phyloP scores from a whole-genome alignment of 1,140 invertebrate genomes.

The Lanistes nyassanus region DNA sequence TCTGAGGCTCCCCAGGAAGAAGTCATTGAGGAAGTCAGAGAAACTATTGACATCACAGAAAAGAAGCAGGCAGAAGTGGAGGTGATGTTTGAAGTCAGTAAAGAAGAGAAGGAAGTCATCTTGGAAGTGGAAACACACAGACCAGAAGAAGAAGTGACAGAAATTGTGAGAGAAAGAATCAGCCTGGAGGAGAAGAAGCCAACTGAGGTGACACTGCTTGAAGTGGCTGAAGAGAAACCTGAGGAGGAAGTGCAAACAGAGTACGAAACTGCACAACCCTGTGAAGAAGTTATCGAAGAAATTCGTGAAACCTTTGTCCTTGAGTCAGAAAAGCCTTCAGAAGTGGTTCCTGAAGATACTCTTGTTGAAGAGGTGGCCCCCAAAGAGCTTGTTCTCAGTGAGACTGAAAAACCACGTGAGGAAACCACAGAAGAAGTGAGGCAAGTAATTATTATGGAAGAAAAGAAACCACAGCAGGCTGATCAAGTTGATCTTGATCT shows the following conservation, averaged over 20 bases:
- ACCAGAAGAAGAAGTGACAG: conserved; percentile 31
- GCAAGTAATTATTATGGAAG: conserved; percentile 31
- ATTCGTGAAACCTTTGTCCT: conserved; percentile 28
- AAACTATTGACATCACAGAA: conserved; percentile 32
- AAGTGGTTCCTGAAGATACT: conserved; percentile 10
- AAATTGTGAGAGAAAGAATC: conserved; percentile 28
- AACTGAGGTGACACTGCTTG: conserved; percentile 20
- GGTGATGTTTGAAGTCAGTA: conserved; percentile 24
- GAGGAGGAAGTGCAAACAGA: conserved; percentile 16
- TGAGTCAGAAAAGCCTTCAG: conserved; percentile 29
- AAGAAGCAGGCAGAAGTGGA: conserved; percentile 27
- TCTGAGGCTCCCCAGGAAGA: conserved; percentile 35
- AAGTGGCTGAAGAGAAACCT: conserved; percentile 11
- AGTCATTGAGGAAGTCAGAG: conserved; percentile 33
- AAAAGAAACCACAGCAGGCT: conserved; percentile 28
- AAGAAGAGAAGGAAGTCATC: conserved; percentile 27
- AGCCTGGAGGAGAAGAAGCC: conserved; percentile 28
- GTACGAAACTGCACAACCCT: conserved; percentile 30
- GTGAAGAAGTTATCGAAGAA: conserved; percentile 37
- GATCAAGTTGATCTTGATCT: conserved; percentile 19
- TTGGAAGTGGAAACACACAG: conserved; percentile 25
- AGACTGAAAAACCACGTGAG: conserved; percentile 30
- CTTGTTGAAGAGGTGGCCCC: conserved; percentile 25
- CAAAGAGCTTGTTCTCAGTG: conserved; percentile 21
- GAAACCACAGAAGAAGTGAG: conserved; percentile 31